Conservation (phyloP, 2,797 vertebrate genomes). For the Scolopax bukidnonensis region DNA sequence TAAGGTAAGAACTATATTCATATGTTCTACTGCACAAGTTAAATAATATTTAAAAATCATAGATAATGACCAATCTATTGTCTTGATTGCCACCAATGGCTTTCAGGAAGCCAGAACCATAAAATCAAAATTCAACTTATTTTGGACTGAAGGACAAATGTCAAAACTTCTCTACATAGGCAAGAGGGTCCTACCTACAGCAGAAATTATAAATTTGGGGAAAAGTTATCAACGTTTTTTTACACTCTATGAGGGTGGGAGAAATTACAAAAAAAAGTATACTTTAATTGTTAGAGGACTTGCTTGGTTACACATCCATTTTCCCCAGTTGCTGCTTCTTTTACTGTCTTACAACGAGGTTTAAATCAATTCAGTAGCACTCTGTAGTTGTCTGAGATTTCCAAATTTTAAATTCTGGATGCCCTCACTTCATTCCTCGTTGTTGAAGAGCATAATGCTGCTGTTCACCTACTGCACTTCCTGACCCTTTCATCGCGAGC, state of each 20-base stretch:
- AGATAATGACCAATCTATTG: background rate
- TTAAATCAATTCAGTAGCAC: background rate
- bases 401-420: background rate
- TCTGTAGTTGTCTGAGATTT: background rate
- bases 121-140: background rate
- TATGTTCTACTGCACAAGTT: background rate
- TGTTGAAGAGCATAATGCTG: background rate
- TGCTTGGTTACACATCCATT: background rate
- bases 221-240: background rate
- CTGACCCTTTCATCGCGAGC: accelerated
- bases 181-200: background rate
- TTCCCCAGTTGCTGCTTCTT: background rate
- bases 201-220: background rate
- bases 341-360: background rate
- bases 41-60: background rate
- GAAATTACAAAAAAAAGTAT: background rate
- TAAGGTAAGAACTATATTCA: background rate
- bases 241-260: background rate
- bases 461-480: background rate
- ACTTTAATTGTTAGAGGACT: background rate
- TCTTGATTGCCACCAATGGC: background rate
- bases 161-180: background rate
- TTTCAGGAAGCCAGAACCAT: background rate
- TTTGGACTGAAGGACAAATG: background rate
- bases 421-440: background rate